Percentiles rank a stretch among this genome's conserved stretches.
Evolutionary conservation across 2,113 vertebrate species (phyloP).

Genomic region (Spea multiplicata): DNA sequence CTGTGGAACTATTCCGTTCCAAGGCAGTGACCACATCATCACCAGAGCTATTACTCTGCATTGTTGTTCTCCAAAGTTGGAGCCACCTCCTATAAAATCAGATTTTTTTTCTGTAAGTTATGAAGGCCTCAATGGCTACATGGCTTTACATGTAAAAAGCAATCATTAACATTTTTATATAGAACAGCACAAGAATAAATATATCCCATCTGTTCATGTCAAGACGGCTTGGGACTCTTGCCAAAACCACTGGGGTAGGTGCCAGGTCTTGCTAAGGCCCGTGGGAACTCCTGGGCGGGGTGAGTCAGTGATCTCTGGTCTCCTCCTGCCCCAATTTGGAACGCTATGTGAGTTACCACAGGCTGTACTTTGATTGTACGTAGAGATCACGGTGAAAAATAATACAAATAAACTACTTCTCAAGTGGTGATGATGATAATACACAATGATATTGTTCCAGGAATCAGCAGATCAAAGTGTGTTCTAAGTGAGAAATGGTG

Average conservation of each 20-base stretch:
- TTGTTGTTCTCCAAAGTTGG: not conserved
- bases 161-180: conserved; percentile 5
- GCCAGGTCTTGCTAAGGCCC: conserved; percentile 17
- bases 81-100: not conserved
- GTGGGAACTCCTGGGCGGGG: conserved; percentile 37
- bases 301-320: conserved; percentile 23
- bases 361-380: conserved; percentile 14
- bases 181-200: conserved; percentile 31
- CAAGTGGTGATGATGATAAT: too few species aligned
- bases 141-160: not conserved
- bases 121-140: not conserved
- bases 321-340: conserved; percentile 7
- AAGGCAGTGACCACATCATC: not conserved
- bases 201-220: conserved; percentile 20
- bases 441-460: too few species aligned
- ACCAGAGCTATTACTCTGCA: not conserved
- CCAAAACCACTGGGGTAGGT: conserved; percentile 25
- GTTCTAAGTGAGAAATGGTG: too few species aligned
- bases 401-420: too few species aligned
- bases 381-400: not conserved
- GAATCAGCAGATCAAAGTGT: too few species aligned
- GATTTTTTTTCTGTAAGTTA: not conserved
- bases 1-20: too few species aligned
- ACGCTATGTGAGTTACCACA: conserved; percentile 2
- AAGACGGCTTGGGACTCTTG: conserved; percentile 10